Evolutionary conservation across 2,888 invertebrate species (phyloP), one percentile per base, ranked within the genome.

Genomic region (Volucella inanis): DNA sequence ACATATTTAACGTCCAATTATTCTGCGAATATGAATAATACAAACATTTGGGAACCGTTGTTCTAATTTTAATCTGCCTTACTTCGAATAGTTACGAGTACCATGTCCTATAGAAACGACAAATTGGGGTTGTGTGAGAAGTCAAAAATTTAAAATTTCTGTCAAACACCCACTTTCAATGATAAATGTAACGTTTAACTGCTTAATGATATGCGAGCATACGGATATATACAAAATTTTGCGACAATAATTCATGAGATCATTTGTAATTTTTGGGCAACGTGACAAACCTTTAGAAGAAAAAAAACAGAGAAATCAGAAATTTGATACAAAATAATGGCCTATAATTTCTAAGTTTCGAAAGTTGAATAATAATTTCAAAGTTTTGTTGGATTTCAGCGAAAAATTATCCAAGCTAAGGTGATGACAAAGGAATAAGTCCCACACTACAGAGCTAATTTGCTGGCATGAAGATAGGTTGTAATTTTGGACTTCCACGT

Each of bases 161-260:
- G 8, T 8, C 45, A 31, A 31, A 64, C 62, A 55, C 62, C 70
- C 49, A 70, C 77, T 49, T 47, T 61, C 1, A 39, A 14, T 9
- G 10, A 50, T 43, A 67, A 45, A 62, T 62, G 31, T 4, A 71
- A 31, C n/a, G 12, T 41, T 54, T 45, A n/a, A 59, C 47, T 54
- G 2, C 18, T 70, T 75, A 15, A 54, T 43, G 59, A 54, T 39
- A 57, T 47, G 54, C 45, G 68, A 78, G 50, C 65, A 49, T n/a
- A 6, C 31, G 31, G 31, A 31, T 31, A 31, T 4, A 31, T 31
- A 31, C 31, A 31, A n/a, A 38, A 62, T 55, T 75, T 76, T 64
- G 54, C 55, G 18, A 84, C 70, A 71, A 59, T 55, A 54, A 43
- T 64, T 57, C 52, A 84, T 84, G 84, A 84, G 61, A 79, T 84